These are phyloP conservation scores for Diuraphis noxia DNA, from an alignment of 1,140 invertebrate genomes.

Conservation along the genomic window DNA sequence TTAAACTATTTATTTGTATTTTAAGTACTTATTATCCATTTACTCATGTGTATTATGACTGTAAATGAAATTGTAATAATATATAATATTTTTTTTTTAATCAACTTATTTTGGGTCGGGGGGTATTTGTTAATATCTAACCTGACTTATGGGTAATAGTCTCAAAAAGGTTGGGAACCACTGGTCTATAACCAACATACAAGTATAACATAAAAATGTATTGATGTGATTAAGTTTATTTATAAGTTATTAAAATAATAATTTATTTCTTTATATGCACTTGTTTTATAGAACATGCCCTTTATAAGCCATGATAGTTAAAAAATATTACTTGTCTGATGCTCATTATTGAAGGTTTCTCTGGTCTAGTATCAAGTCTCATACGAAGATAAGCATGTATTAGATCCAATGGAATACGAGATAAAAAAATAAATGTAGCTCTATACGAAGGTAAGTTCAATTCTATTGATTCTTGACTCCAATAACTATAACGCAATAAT, in stretches of 20 bases:
- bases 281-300: not conserved
- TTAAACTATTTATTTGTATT: too few relatives aligned
- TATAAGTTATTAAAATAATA: not conserved
- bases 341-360: constrained; percentile 81
- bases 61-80: too few relatives aligned
- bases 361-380: constrained; percentile 79
- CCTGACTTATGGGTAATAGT: too few relatives aligned
- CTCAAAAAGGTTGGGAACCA: too few relatives aligned
- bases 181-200: too few relatives aligned
- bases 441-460: constrained; percentile 83
- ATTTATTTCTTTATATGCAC: too few relatives aligned
- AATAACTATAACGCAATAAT: constrained; percentile 71
- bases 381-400: constrained; percentile 85
- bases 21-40: too few relatives aligned
- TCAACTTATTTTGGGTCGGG: too few relatives aligned
- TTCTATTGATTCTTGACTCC: constrained; percentile 73
- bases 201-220: not conserved
- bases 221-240: not conserved
- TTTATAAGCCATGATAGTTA: not conserved
- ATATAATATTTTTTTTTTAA: too few relatives aligned
- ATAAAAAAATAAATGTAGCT: constrained; percentile 80
- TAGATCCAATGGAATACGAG: constrained; percentile 79
- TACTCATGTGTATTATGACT: too few relatives aligned
- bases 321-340: constrained; percentile 69
- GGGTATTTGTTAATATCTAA: too few relatives aligned